phyloP scores from a whole-genome alignment of 2,888 invertebrate species.

The Monopis laevigella region DNA sequence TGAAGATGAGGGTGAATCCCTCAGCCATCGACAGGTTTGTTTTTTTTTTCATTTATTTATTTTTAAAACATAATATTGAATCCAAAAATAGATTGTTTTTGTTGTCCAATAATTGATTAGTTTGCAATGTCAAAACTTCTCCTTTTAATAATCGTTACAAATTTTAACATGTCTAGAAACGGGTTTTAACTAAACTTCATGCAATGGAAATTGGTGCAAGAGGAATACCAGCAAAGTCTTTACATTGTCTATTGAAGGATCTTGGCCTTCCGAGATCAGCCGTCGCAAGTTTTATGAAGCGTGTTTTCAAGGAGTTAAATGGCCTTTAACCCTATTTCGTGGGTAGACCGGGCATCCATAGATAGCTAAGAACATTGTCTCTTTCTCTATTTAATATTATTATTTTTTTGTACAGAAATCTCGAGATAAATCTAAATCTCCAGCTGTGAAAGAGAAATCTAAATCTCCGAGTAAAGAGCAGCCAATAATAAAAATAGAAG shows the following conservation, averaged over 20 bases:
- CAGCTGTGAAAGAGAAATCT: slow-evolving; percentile 38
- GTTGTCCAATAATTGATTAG: not conserved
- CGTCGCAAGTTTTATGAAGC: too few species aligned
- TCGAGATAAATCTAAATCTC: slow-evolving; percentile 50
- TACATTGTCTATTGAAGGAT: too few species aligned
- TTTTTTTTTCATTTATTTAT: too few species aligned
- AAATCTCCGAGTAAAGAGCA: slow-evolving; percentile 44
- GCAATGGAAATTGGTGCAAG: too few species aligned
- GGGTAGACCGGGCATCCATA: too few species aligned
- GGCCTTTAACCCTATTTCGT: too few species aligned
- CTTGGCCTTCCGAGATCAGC: too few species aligned
- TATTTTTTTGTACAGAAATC: slow-evolving; percentile 24
- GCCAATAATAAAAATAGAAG: slow-evolving; percentile 25
- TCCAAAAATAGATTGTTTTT: too few species aligned
- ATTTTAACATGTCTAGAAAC: not conserved
- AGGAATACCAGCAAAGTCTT: too few species aligned
- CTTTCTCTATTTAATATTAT: not conserved
- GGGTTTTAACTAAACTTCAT: not conserved
- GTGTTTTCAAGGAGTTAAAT: too few species aligned
- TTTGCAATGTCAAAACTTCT: not conserved
- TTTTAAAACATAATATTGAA: too few species aligned
- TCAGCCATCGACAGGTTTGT: slow-evolving; percentile 26
- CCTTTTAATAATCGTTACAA: not conserved
- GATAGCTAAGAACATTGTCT: too few species aligned
- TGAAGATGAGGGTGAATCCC: slow-evolving; percentile 53